Percentiles rank a stretch among this genome's conserved stretches.
These are phyloP conservation scores for Pipra filicauda DNA, from an alignment of 2,113 vertebrate genomes.

Conservation along the genomic window DNA sequence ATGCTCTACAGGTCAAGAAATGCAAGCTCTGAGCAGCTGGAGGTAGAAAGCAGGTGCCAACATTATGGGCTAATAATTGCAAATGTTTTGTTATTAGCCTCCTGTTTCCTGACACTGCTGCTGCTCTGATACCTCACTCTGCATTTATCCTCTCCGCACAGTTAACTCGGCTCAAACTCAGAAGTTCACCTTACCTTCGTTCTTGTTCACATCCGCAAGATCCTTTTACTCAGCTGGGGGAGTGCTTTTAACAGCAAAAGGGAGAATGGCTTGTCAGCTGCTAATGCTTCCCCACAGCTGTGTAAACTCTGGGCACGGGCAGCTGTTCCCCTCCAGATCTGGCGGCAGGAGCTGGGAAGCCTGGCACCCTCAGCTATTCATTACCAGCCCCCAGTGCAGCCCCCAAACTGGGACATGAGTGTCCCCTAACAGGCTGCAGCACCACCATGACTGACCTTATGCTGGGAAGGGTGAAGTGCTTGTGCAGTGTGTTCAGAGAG, in stretches of 20 bases:
- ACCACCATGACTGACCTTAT: not conserved
- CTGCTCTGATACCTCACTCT: not conserved
- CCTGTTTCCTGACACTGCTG: not conserved
- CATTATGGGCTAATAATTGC: not conserved
- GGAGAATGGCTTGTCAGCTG: conserved; percentile 44
- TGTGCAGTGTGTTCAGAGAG: not conserved
- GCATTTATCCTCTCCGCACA: not conserved
- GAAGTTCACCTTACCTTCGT: accelerated
- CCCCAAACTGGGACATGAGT: accelerated
- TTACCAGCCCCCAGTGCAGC: not conserved
- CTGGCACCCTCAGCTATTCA: conserved; percentile 15
- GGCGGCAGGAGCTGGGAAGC: not conserved
- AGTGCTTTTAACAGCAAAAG: not conserved
- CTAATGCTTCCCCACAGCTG: conserved; percentile 48
- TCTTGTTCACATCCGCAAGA: not conserved
- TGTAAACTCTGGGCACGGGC: conserved; percentile 22
- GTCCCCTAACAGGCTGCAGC: not conserved
- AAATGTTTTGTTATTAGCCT: not conserved
- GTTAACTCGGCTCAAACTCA: not conserved
- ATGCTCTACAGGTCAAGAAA: not conserved
- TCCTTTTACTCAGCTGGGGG: not conserved
- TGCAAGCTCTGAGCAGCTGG: not conserved
- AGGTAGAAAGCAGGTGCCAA: not conserved
- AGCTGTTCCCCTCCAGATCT: conserved; percentile 57
- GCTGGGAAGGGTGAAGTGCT: not conserved